Percentiles rank a stretch among this genome's conserved stretches.
These are phyloP conservation scores for Megaceryle alcyon DNA, from an alignment of 2,797 vertebrate species.

Conservation along the genomic window DNA sequence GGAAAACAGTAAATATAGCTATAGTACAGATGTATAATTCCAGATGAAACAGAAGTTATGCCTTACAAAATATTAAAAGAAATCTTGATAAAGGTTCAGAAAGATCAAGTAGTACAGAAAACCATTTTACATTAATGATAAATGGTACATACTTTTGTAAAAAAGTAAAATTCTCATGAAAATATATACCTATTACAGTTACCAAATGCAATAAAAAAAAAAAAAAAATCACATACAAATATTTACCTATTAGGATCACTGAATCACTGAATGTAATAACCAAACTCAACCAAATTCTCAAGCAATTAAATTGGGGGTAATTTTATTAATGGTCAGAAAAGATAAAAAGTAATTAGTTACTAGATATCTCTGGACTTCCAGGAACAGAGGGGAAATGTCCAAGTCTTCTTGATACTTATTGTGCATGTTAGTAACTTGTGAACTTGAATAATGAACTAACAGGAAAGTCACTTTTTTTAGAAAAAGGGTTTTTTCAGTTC, in stretches of 20 bases:
- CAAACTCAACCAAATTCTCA: background rate
- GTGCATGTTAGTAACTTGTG: background rate
- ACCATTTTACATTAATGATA: background rate
- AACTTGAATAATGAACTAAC: background rate
- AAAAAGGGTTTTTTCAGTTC: background rate
- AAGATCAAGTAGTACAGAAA: background rate
- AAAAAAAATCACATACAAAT: background rate
- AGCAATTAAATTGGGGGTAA: background rate
- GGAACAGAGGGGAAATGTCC: background rate
- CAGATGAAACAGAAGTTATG: background rate
- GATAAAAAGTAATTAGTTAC: background rate
- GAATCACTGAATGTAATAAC: background rate
- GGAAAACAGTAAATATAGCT: background rate
- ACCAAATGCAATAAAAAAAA: background rate
- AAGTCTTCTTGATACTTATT: background rate
- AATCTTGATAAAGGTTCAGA: background rate
- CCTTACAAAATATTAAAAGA: background rate
- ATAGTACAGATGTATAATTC: background rate
- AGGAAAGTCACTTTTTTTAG: background rate
- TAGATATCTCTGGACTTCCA: background rate
- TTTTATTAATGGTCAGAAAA: background rate
- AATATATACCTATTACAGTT: background rate
- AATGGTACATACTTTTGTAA: background rate
- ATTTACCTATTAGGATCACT: background rate
- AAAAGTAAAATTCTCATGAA: background rate